A percentile compares a stretch with the other conserved stretches of the same genome.
Evolutionary conservation across 2,797 vertebrate genomes (phyloP).

Genomic region (Girardinus metallicus): DNA sequence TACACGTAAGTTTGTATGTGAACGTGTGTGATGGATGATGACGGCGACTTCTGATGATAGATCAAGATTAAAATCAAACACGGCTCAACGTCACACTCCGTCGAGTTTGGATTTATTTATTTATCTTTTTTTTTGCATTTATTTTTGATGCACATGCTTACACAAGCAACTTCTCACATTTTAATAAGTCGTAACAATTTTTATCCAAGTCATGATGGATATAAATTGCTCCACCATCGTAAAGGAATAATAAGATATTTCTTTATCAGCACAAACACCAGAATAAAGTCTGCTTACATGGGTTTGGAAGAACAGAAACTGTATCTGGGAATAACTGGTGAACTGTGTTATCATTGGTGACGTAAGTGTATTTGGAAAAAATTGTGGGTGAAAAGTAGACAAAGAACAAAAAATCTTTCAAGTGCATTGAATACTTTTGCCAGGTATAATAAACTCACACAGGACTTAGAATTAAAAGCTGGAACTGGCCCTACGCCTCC

Average conservation of each 20-base stretch:
- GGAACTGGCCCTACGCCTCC: neutral
- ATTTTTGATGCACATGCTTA: slow-evolving; percentile 43
- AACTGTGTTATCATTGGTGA: neutral
- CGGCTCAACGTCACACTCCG: slow-evolving; percentile 80
- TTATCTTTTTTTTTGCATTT: neutral
- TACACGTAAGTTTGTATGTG: slow-evolving; percentile 72
- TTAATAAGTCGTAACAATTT: neutral
- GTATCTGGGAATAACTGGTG: neutral
- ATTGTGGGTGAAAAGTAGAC: neutral
- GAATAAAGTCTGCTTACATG: neutral
- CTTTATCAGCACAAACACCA: neutral
- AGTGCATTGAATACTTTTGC: neutral
- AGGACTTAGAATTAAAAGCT: neutral
- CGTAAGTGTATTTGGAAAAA: neutral
- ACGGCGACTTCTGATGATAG: slow-evolving; percentile 90
- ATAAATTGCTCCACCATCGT: neutral
- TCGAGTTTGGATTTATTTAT: slow-evolving; percentile 40
- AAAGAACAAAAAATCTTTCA: neutral
- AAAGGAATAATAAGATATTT: neutral
- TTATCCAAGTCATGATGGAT: neutral
- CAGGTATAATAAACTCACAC: neutral
- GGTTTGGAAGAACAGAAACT: neutral
- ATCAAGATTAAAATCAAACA: slow-evolving; percentile 97
- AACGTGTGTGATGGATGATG: slow-evolving; percentile 92
- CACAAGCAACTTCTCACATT: slow-evolving; percentile 21